A percentile compares a stretch with the other conserved stretches of the same genome.
Evolutionary conservation across 2,888 invertebrate species (phyloP).

Genomic region (Melinaea marsaeus): DNA sequence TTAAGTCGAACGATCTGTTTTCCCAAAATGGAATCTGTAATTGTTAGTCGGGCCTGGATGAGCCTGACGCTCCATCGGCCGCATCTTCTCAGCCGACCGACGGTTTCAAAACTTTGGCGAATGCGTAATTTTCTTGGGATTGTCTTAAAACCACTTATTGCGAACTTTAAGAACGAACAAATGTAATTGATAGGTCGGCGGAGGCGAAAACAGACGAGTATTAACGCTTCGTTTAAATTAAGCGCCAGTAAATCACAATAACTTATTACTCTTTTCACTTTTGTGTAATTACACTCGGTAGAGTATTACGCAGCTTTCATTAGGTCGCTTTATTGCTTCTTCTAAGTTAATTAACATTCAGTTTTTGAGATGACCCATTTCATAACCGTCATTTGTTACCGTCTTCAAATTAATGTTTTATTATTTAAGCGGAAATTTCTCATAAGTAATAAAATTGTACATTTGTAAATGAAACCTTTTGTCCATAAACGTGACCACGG

Average conservation of each 20-base stretch:
- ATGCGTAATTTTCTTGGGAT: conserved; percentile 19
- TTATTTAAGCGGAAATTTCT: no score
- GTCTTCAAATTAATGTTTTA: no score
- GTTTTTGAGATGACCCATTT: conserved; percentile 5
- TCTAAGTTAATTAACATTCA: conserved; percentile 23
- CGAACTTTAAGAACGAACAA: conserved; percentile 19
- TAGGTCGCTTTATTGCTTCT: conserved; percentile 21
- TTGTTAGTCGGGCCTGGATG: conserved; percentile 39
- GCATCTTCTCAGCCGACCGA: conserved; percentile 17
- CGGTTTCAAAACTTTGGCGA: conserved; percentile 22
- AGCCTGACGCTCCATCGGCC: conserved; percentile 36
- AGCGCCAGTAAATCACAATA: conserved; percentile 16
- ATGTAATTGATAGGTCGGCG: conserved; percentile 4
- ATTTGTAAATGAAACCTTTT: conserved; percentile 20
- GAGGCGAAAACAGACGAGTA: conserved; percentile 8
- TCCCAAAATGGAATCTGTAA: conserved; percentile 41
- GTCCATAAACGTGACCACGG: background rate
- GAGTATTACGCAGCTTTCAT: conserved; percentile 15
- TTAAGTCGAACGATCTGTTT: conserved; percentile 26
- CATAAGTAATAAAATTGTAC: background rate
- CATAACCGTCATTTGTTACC: no score
- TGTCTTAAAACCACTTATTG: conserved; percentile 23
- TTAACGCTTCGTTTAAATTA: conserved; percentile 13
- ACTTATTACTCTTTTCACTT: conserved; percentile 10
- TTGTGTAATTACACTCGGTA: conserved; percentile 14